Evolutionary conservation across 1,140 invertebrate genomes (phyloP), one percentile per base, ranked within the genome.

Genomic region (Bombus pascuorum): DNA sequence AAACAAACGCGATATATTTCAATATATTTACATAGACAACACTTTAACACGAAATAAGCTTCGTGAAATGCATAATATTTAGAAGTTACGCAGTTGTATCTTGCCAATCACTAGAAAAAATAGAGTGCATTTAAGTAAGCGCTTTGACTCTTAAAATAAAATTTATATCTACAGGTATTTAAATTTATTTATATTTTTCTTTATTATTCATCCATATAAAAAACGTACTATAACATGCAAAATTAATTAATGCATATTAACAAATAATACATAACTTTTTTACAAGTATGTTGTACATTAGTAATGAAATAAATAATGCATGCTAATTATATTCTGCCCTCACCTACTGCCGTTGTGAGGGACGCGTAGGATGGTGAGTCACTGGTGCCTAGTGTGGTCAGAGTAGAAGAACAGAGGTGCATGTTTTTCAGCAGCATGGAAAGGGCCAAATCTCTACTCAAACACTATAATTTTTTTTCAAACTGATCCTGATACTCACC

Each of bases 331-430:
- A 84, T 88, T 90, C 89, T 88, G 88, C 93, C 93, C 94, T 95
- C 94, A 95, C 94, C 94, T 95, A 95, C 94, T 91, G 94, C 94
- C 89, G 94, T 93, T 93, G 94, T 95, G 91, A 95, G 94, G 91
- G 94, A 95, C 86, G 94, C 92, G 93, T 95, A 95, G 85, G 94
- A 93, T 92, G 94, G 92, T 92, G 94, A 94, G 85, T 94, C 94
- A 93, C 93, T 91, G 91, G 94, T 95, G 93, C 94, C 94, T 95
- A 94, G 88, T 91, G 91, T 91, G 90, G 90, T 93, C 91, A 93
- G 88, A 93, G 91, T 91, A 91, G 86, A 92, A 92, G 87, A 87
- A 94, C 88, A 93, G 91, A 91, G 88, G 92, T 94, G 92, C 92
- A 93, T 86, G 83, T 93, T 93, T 93, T 91, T 92, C 89, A 93